phyloP scores from a whole-genome alignment of 2,888 invertebrate species.

The Hipparchia semele region DNA sequence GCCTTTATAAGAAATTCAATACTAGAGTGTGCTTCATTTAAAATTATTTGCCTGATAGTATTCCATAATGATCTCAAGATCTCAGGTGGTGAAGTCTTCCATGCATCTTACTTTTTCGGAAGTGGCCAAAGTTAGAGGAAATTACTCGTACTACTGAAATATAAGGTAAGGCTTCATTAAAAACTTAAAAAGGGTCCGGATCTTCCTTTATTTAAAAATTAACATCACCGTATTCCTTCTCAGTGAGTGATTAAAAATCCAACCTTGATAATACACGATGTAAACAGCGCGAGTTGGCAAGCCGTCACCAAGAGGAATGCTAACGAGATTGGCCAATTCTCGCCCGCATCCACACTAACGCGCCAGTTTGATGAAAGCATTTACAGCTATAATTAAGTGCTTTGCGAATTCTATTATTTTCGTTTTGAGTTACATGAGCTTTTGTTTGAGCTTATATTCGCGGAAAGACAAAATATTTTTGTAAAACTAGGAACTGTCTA shows the following conservation, averaged over 20 bases:
- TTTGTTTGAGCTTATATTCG: slow-evolving; percentile 5
- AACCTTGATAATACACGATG: slow-evolving; percentile 49
- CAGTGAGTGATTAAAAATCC: slow-evolving; percentile 44
- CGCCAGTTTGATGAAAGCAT: slow-evolving; percentile 53
- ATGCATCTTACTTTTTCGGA: too few species aligned
- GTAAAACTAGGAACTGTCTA: not conserved
- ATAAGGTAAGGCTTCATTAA: too few species aligned
- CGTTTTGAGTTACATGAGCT: slow-evolving; percentile 12
- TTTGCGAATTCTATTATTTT: slow-evolving; percentile 20
- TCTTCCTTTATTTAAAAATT: slow-evolving; percentile 24
- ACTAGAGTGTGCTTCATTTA: too few species aligned
- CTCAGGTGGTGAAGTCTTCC: too few species aligned
- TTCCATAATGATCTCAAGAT: too few species aligned
- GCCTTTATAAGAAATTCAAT: too few species aligned
- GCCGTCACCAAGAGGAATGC: slow-evolving; percentile 58
- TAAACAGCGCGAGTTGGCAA: slow-evolving; percentile 53
- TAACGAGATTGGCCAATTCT: slow-evolving; percentile 60
- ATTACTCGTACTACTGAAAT: too few species aligned
- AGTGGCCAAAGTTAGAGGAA: too few species aligned
- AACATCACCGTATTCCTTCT: slow-evolving; percentile 10
- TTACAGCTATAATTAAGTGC: slow-evolving; percentile 46
- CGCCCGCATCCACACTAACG: slow-evolving; percentile 55
- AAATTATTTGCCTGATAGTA: too few species aligned
- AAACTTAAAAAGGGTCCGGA: too few species aligned
- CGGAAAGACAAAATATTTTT: not conserved